Conservation (phyloP, 2,888 invertebrate genomes). For the Apamea sordens region DNA sequence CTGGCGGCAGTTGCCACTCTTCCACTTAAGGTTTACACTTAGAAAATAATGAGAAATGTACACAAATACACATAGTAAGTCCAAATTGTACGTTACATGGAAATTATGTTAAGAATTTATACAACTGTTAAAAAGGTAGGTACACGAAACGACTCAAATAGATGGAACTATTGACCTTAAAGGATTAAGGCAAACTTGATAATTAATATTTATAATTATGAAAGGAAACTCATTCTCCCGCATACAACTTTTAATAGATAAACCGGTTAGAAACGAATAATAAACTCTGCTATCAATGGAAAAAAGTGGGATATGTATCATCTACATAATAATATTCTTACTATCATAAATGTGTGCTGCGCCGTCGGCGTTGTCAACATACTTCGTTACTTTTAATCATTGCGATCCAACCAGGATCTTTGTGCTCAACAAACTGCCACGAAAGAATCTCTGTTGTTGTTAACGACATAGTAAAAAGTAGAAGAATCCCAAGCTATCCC, state of each 20-base stretch:
- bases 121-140: neutral
- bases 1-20: slow-evolving; percentile 47
- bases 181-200: slow-evolving; percentile 12
- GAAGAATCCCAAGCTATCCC: neutral
- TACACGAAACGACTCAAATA: neutral
- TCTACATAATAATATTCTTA: neutral
- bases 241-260: slow-evolving; percentile 1
- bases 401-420: neutral
- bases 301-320: neutral
- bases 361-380: neutral
- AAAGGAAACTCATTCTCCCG: slow-evolving; percentile 23
- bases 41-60: slow-evolving; percentile 38
- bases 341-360: neutral
- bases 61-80: slow-evolving; percentile 18
- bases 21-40: slow-evolving; percentile 49
- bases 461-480: neutral
- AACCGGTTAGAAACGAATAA: slow-evolving; percentile 1
- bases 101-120: neutral
- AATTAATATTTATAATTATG: slow-evolving; percentile 7
- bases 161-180: neutral
- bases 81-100: neutral
- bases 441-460: neutral
- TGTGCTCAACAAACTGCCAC: neutral
- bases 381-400: neutral
- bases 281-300: neutral